Percentiles rank a stretch among this genome's conserved stretches.
Conservation (phyloP, 1,140 invertebrate genomes). For the Heterodera schachtii region DNA sequence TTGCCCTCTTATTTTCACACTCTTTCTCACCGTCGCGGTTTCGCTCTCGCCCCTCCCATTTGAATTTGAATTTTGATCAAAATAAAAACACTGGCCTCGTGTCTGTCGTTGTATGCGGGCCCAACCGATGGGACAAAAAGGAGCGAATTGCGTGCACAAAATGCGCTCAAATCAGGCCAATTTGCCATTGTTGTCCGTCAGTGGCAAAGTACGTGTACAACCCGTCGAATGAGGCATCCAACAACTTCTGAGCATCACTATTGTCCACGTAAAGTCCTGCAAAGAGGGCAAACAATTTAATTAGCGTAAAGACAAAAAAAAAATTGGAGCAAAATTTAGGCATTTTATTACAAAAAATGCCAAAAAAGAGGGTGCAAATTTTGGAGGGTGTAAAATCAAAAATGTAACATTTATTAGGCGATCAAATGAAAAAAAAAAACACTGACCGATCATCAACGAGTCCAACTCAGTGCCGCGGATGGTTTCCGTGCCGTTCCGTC, state of each 20-base stretch:
- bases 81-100: slow-evolving; percentile 29
- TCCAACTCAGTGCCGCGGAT: slow-evolving; percentile 67
- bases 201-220: slow-evolving; percentile 71
- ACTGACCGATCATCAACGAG: slow-evolving; percentile 66
- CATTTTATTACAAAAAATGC: too few relatives aligned
- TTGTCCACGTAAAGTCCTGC: slow-evolving; percentile 67
- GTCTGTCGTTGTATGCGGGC: slow-evolving; percentile 70
- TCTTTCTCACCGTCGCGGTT: too few relatives aligned
- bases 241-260: slow-evolving; percentile 63
- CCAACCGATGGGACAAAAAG: slow-evolving; percentile 68
- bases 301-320: too few relatives aligned
- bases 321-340: too few relatives aligned
- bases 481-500: slow-evolving; percentile 50
- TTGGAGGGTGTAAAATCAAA: too few relatives aligned
- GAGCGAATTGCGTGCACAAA: slow-evolving; percentile 63
- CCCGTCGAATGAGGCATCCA: slow-evolving; percentile 68
- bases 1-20: too few relatives aligned
- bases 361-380: too few relatives aligned
- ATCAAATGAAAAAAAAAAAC: too few relatives aligned
- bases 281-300: too few relatives aligned
- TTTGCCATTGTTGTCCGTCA: slow-evolving; percentile 66
- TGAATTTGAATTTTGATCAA: too few relatives aligned
- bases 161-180: slow-evolving; percentile 66
- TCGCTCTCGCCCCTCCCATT: too few relatives aligned
- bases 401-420: too few relatives aligned